A percentile compares a stretch with the other conserved stretches of the same genome.
These are phyloP conservation scores for Gambusia affinis DNA, from an alignment of 2,113 vertebrate genomes.

Conservation along the genomic window DNA sequence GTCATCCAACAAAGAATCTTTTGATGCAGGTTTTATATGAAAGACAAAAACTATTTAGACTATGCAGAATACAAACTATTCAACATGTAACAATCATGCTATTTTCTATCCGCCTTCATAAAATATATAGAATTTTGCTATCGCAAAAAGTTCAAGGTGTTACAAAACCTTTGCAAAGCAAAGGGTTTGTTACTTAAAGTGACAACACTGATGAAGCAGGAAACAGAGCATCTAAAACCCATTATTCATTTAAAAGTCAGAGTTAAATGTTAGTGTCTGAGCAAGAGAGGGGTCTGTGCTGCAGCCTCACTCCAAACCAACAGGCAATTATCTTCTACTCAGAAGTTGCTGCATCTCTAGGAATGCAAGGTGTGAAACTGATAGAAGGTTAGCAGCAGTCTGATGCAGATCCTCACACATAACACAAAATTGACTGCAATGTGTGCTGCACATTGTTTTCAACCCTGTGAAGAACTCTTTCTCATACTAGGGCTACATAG, in stretches of 20 bases:
- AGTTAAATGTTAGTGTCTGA: neutral
- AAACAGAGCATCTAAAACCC: conserved; percentile 6
- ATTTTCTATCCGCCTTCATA: neutral
- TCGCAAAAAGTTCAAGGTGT: no score
- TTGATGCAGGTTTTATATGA: neutral
- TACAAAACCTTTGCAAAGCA: neutral
- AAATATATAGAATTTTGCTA: neutral
- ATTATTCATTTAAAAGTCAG: neutral
- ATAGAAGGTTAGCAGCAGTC: conserved; percentile 26
- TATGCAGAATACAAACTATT: neutral
- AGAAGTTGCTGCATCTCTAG: conserved; percentile 21
- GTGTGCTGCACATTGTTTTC: conserved; percentile 22
- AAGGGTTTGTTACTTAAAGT: conserved; percentile 1
- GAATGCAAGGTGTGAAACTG: conserved; percentile 42
- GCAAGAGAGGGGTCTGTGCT: neutral
- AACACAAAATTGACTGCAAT: conserved; percentile 27
- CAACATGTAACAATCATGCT: neutral
- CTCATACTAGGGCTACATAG: conserved; percentile 15
- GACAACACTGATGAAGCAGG: neutral
- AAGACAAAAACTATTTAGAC: neutral
- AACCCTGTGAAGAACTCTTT: conserved; percentile 29
- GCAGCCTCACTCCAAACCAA: conserved; percentile 12
- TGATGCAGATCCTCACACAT: conserved; percentile 31
- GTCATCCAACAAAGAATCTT: neutral
- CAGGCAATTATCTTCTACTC: conserved; percentile 58